phyloP scores from a whole-genome alignment of 2,888 invertebrate genomes.

The Melolontha melolontha region DNA sequence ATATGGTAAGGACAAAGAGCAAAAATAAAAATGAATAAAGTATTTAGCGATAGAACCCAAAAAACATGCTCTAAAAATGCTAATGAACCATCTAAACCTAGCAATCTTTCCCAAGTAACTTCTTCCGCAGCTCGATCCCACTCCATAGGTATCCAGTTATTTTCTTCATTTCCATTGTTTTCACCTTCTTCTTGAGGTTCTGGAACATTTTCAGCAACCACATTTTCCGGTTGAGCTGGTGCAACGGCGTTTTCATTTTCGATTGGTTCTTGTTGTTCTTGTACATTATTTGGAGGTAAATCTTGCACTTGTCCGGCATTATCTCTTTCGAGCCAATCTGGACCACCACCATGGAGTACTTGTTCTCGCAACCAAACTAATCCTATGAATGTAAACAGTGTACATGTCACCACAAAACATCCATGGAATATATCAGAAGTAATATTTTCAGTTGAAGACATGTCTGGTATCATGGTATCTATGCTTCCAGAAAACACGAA shows the following conservation, averaged over 20 bases:
- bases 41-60: conserved; percentile 98
- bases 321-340: conserved; percentile 93
- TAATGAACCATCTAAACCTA: conserved; percentile 96
- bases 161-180: conserved; percentile 78
- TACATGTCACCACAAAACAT: conserved; percentile 96
- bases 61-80: conserved; percentile 98
- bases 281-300: conserved; percentile 50
- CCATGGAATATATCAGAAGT: conserved; percentile 96
- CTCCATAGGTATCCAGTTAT: conserved; percentile 98
- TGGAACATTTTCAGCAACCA: conserved; percentile 58
- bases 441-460: conserved; percentile 93
- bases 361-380: conserved; percentile 98
- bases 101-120: conserved; percentile 95
- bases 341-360: conserved; percentile 96
- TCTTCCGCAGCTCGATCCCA: conserved; percentile 99
- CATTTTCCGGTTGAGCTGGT: conserved; percentile 48
- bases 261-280: conserved; percentile 57
- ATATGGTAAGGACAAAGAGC: conserved; percentile 97
- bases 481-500: conserved; percentile 92
- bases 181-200: conserved; percentile 63
- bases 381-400: conserved; percentile 95
- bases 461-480: conserved; percentile 90
- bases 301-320: conserved; percentile 66
- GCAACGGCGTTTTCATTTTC: conserved; percentile 47
- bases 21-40: conserved; percentile 95